Evolutionary conservation across 2,888 invertebrate species (phyloP).

Genomic region (Polylopha cassiicola): DNA sequence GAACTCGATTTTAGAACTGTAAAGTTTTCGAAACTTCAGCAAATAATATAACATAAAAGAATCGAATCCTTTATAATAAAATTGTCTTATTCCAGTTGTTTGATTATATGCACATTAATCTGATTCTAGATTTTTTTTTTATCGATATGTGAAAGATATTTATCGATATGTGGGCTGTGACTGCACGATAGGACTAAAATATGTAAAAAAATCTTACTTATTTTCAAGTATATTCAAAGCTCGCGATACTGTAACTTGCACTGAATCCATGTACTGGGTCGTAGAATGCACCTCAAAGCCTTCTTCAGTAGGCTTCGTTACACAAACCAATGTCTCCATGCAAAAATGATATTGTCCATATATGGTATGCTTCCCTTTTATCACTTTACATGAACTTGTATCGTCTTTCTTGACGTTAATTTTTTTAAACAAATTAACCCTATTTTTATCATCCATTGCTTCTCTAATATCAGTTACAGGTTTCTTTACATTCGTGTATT

Average conservation of each 20-base stretch:
- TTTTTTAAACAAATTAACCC: slow-evolving; percentile 27
- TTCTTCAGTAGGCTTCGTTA: slow-evolving; percentile 82
- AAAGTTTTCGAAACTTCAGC: too few species aligned
- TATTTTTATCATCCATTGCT: slow-evolving; percentile 32
- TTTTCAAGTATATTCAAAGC: slow-evolving; percentile 75
- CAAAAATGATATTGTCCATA: slow-evolving; percentile 83
- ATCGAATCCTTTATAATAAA: too few species aligned
- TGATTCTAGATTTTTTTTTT: too few species aligned
- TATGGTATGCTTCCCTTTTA: slow-evolving; percentile 68
- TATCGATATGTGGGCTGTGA: too few species aligned
- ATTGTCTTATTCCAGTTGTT: too few species aligned
- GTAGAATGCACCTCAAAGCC: slow-evolving; percentile 79
- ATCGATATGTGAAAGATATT: too few species aligned
- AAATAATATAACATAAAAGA: too few species aligned
- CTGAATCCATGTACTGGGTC: slow-evolving; percentile 78
- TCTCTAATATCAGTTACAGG: slow-evolving; percentile 41
- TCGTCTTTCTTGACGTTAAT: slow-evolving; percentile 8
- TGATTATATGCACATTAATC: too few species aligned
- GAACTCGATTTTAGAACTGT: too few species aligned
- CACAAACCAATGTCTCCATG: slow-evolving; percentile 82
- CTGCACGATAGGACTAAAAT: too few species aligned
- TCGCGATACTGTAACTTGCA: slow-evolving; percentile 73
- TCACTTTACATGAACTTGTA: slow-evolving; percentile 50
- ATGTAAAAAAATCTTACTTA: slow-evolving; percentile 72
- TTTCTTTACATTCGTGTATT: slow-evolving; percentile 57